Conservation (phyloP, 2,888 invertebrate genomes). For the Chromoteleia sp. region DNA sequence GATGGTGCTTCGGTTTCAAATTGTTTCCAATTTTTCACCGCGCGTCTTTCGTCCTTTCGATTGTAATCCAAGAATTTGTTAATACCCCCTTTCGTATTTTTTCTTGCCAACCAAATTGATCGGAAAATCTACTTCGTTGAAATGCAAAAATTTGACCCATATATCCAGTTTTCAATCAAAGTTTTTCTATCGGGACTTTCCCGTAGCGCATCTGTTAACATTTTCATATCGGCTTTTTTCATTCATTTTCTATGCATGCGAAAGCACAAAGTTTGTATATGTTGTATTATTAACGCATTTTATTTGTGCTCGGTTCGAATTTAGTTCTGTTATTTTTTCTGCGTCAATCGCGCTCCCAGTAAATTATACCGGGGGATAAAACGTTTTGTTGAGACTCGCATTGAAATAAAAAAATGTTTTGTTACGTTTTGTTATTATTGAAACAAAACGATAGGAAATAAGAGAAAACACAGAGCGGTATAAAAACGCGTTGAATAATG, state of each 20-base stretch:
- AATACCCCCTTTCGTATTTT: background rate
- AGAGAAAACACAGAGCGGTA: constrained; percentile 1
- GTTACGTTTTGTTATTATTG: constrained; percentile 1
- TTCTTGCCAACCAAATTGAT: constrained; percentile 2
- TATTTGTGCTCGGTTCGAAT: constrained; percentile 21
- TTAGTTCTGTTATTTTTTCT: constrained; percentile 27
- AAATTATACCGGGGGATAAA: constrained; percentile 23
- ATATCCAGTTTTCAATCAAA: constrained; percentile 12
- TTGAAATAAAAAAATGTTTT: background rate
- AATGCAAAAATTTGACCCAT: constrained; percentile 14
- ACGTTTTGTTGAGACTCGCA: background rate
- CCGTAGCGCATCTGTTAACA: constrained; percentile 30
- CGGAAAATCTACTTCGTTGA: background rate
- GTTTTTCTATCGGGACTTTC: constrained; percentile 20
- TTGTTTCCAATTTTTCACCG: constrained; percentile 2
- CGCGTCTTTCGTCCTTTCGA: background rate
- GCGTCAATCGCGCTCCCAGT: background rate
- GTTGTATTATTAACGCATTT: constrained; percentile 33
- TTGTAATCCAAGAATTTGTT: constrained; percentile 2
- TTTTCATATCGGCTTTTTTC: constrained; percentile 26
- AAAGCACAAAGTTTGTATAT: constrained; percentile 23
- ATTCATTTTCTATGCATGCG: constrained; percentile 32
- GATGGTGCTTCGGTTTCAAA: background rate
- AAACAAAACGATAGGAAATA: too few species aligned
- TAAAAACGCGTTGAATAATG: background rate